A percentile compares a stretch with the other conserved stretches of the same genome.
phyloP scores from a whole-genome alignment of 2,888 invertebrate genomes.

The Harpalus rufipes region DNA sequence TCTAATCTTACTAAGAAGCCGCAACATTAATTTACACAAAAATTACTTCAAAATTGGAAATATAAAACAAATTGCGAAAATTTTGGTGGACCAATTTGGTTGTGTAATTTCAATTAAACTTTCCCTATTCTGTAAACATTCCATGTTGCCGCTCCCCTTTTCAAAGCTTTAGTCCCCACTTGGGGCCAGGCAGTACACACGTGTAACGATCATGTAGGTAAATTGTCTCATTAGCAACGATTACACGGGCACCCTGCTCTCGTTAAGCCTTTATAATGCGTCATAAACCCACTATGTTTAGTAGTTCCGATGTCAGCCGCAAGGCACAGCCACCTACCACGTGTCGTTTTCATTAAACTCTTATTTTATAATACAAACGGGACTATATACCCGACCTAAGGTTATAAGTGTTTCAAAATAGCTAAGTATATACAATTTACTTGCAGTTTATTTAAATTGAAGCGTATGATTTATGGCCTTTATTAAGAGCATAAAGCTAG shows the following conservation, averaged over 20 bases:
- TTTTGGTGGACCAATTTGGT: too few relatives aligned
- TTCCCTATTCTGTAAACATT: not conserved
- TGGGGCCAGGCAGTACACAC: slow-evolving; percentile 12
- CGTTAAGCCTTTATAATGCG: slow-evolving; percentile 60
- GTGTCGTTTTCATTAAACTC: slow-evolving; percentile 49
- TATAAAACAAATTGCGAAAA: too few relatives aligned
- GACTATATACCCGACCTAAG: slow-evolving; percentile 15
- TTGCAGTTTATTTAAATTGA: not conserved
- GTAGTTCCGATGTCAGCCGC: slow-evolving; percentile 28
- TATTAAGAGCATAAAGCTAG: not conserved
- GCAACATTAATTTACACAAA: too few relatives aligned
- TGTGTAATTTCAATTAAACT: too few relatives aligned
- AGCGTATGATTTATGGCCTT: not conserved
- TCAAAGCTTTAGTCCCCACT: not conserved
- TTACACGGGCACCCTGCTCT: slow-evolving; percentile 42
- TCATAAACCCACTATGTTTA: slow-evolving; percentile 57
- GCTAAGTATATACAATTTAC: not conserved
- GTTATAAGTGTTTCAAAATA: not conserved
- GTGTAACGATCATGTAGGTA: slow-evolving; percentile 60
- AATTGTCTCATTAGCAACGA: slow-evolving; percentile 59
- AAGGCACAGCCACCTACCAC: slow-evolving; percentile 17
- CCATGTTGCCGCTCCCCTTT: not conserved
- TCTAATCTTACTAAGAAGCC: too few relatives aligned
- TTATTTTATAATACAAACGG: slow-evolving; percentile 46
- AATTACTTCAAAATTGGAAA: too few relatives aligned